Base-by-base conservation (phyloP, 2,797 vertebrate species). In the Danionella dracula region DNA sequence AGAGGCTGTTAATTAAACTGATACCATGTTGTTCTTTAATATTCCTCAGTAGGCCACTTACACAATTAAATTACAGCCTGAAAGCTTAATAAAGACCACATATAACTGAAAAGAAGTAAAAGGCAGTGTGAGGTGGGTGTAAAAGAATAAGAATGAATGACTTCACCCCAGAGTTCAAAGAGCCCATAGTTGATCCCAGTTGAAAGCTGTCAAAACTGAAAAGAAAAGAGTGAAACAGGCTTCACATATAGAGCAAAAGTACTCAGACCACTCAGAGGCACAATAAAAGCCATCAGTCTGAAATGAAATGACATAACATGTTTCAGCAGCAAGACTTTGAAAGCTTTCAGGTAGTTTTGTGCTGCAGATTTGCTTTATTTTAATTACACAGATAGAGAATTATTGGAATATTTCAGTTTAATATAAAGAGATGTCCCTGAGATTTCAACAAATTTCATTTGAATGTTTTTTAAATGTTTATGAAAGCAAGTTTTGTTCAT, bases 341-440 rank as follows among this genome's bases (percentile, higher is more conserved):
- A 42, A 54, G 49, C 29, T 42, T 54, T 65, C 38, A 54, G 61
- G 61, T 53, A 21, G 50, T 53, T 53, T 53, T 42, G 17, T 53
- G 48, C 48, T 35, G 29, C 44, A 45, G 54, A 35, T 23, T 53
- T n/a, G 7, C 4, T 15, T 62, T 50, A 8, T 15, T 62, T 50
- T 41, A 62, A 50, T 40, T 17, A 29, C 51, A 5, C 27, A 34
- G 49, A 44, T 13, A 34, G 49, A 44, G n/a, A 27, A 34, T 53
- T 9, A 44, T 44, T 44, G 53, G 17, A 44, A 54, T 23, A 64
- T 34, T 27, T 2, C 29, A 34, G 17, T 27, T 3, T 27, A 27
- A 27, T 27, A 27, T n/a, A n/a, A n/a, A n/a, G n/a, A n/a, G n/a
- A n/a, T n/a, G n/a, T n/a, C n/a, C n/a, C n/a, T n/a, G n/a, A n/a